phyloP scores from a whole-genome alignment of 30 jellyfish, hydroid and myxozoan genomes.

The Pelagia noctiluca region DNA sequence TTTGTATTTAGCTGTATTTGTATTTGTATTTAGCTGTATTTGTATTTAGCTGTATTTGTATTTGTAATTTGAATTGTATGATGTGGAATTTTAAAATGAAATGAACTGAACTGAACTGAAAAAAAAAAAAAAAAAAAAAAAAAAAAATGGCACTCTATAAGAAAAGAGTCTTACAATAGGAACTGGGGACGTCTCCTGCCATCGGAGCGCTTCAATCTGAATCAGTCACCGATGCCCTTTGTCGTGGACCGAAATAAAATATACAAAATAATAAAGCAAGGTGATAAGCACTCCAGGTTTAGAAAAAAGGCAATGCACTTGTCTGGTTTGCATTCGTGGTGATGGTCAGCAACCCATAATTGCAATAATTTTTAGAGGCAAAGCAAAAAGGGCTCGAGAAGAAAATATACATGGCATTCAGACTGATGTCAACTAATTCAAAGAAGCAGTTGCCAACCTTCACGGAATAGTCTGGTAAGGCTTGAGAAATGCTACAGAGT shows the following conservation, averaged over 20 bases:
- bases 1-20: no score
- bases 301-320: constrained; percentile 49
- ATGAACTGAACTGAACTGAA: no score
- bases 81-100: no score
- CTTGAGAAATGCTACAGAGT: constrained; percentile 63
- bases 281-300: constrained; percentile 55
- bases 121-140: no score
- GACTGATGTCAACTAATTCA: no score
- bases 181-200: constrained; percentile 58
- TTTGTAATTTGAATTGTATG: no score
- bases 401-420: constrained; percentile 42
- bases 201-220: constrained; percentile 42
- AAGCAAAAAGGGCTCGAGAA: constrained; percentile 38
- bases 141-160: no score
- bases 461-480: constrained; percentile 71
- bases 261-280: constrained; percentile 58
- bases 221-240: constrained; percentile 74
- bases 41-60: no score
- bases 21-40: no score
- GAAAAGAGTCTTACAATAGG: constrained; percentile 28
- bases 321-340: constrained; percentile 49
- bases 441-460: constrained; percentile 46
- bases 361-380: constrained; percentile 47
- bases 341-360: constrained; percentile 54
- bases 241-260: constrained; percentile 59